Percentiles rank a stretch among this genome's conserved stretches.
Evolutionary conservation across 1,140 invertebrate species (phyloP).

Genomic region (Drosophila azteca): DNA sequence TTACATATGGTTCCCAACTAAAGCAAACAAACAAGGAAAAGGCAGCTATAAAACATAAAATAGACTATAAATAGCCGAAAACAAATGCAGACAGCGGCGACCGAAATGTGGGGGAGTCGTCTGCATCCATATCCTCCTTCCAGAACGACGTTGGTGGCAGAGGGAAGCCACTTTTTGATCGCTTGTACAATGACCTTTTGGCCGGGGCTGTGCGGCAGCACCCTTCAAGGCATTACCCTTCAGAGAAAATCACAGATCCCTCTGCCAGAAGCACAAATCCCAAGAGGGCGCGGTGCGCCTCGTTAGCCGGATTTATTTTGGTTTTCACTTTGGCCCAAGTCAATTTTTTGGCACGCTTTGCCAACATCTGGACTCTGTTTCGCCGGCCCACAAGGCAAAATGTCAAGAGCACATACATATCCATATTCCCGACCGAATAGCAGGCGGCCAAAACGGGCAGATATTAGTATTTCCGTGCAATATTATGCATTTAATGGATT

Average conservation of each 20-base stretch:
- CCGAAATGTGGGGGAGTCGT: conserved; percentile 34
- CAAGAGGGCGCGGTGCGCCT: neutral
- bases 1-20: neutral
- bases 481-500: conserved; percentile 1
- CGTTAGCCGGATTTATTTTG: neutral
- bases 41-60: conserved; percentile 8
- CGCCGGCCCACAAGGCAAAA: conserved; percentile 29
- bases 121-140: conserved; percentile 3
- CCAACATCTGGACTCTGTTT: conserved; percentile 48
- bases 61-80: conserved; percentile 61
- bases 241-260: neutral
- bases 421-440: neutral
- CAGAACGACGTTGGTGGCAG: conserved; percentile 15
- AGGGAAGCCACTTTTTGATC: conserved; percentile 12
- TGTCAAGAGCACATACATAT: conserved; percentile 39
- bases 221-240: neutral
- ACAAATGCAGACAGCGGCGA: conserved; percentile 34
- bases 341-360: conserved; percentile 34
- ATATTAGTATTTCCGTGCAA: neutral
- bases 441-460: neutral
- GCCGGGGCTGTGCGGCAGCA: neutral
- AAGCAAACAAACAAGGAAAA: conserved; percentile 20
- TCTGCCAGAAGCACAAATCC: neutral
- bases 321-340: neutral
- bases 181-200: conserved; percentile 56